Base-by-base conservation (phyloP, 2,113 vertebrate species). In the Lepus americanus region DNA sequence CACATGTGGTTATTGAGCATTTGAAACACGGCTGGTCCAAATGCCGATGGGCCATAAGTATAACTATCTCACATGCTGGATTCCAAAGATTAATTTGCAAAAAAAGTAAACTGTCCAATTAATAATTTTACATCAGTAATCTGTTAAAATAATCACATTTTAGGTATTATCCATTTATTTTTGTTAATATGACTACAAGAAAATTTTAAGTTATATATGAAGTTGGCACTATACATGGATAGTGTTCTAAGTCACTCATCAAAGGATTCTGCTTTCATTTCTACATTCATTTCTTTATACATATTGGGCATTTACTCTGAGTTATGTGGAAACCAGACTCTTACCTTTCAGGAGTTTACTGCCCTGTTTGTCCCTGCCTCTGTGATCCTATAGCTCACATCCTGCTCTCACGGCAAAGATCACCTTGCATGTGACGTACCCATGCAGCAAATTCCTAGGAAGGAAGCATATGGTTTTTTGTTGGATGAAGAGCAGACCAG, bases 31-130 rank as follows among this genome's bases (percentile, higher is more conserved):
- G 63, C 36, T 72, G 13, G 53, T 29, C 25, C n/a, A 63, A 55
- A 63, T 0, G 20, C 29, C 67, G 9, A 17, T 0, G 9, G 6
- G 5, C 33, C 0, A 0, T 55, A 33, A 61, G 25, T 23, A 2
- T 17, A 79, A 61, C 55, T 19, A 59, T 59, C 5, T 29, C 17
- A 33, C 0, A 3, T 16, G 55, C 39, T 69, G 20, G 39, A 87
- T 84, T 76, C 88, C 20, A 11, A 86, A 88, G 61, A 44, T 53
- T 25, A 25, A 1, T n/a, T 1, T 66, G 17, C 36, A 36, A 80
- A 76, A 61, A 74, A 74, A 51, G 5, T 17, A 53, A 83, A 83
- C 44, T 19, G 1, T 67, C 74, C 55, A 5, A 5, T 16, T 23
- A 59, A 17, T 81, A 17, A 44, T 67, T 69, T 53, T 61, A 59